Percentiles rank a stretch among this genome's conserved stretches.
Conservation (phyloP, 2,888 invertebrate species). For the Tipula lateralis region DNA sequence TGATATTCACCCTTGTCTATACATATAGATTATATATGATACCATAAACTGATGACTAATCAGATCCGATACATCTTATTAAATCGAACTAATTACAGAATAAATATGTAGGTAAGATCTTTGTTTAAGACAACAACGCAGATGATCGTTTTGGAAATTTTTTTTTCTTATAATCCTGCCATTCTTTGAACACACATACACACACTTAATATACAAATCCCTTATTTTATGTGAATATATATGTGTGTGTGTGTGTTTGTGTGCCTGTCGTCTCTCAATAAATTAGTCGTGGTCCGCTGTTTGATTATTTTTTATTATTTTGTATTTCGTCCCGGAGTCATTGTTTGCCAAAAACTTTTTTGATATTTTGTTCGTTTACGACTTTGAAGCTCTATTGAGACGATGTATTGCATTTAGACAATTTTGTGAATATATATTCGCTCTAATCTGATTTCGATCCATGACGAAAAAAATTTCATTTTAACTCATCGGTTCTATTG, state of each 20-base stretch:
- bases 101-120: not conserved
- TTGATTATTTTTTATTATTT: not conserved
- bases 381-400: not conserved
- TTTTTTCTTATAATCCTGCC: not conserved
- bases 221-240: not conserved
- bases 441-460: not conserved
- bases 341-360: not conserved
- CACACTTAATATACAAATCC: not conserved
- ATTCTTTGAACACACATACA: not conserved
- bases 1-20: slow-evolving; percentile 5
- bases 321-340: not conserved
- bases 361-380: no score
- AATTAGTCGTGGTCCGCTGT: slow-evolving; percentile 11
- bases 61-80: not conserved
- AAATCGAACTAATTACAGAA: not conserved
- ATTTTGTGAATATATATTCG: not conserved
- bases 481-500: not conserved
- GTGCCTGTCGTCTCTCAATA: not conserved
- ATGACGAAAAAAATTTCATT: not conserved
- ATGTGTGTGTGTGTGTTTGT: not conserved
- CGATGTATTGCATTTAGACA: not conserved
- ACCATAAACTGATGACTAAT: not conserved
- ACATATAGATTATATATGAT: not conserved
- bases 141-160: not conserved
- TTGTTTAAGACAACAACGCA: not conserved